These are phyloP conservation scores for Mesitornis unicolor DNA, from an alignment of 2,113 vertebrate species.

Conservation along the genomic window DNA sequence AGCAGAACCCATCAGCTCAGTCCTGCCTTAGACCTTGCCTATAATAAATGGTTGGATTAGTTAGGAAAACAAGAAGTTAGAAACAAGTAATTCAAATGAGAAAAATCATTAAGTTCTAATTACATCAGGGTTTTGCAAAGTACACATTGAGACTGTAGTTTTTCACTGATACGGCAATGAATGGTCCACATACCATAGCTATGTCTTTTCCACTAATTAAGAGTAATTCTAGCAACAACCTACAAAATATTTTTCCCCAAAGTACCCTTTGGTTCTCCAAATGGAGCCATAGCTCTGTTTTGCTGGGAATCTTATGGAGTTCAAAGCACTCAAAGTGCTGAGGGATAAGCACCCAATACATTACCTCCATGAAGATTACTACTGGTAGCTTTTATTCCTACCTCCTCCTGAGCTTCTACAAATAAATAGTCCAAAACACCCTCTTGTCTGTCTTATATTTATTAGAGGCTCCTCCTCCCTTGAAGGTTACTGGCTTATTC, in stretches of 20 bases:
- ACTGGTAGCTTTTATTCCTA: not conserved
- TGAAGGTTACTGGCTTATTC: not conserved
- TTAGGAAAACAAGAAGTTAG: not conserved
- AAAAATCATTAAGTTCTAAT: conserved; percentile 15
- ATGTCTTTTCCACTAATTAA: not conserved
- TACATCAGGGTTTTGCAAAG: not conserved
- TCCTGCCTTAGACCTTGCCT: not conserved
- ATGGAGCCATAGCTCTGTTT: not conserved
- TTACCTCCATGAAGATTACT: not conserved
- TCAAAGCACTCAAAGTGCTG: not conserved
- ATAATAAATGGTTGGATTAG: not conserved
- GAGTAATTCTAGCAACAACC: not conserved
- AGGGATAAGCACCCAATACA: not conserved
- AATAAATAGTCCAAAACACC: not conserved
- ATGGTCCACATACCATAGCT: not conserved
- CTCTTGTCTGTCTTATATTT: not conserved
- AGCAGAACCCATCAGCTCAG: not conserved
- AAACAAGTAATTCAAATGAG: not conserved
- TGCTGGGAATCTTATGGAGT: not conserved
- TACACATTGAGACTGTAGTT: not conserved
- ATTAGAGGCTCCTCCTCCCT: not conserved
- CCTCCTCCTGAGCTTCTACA: not conserved
- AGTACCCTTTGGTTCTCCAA: not conserved
- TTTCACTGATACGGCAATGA: not conserved
- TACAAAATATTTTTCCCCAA: not conserved